Evolutionary conservation across 1,140 invertebrate species (phyloP).

Genomic region (Solenopsis invicta): DNA sequence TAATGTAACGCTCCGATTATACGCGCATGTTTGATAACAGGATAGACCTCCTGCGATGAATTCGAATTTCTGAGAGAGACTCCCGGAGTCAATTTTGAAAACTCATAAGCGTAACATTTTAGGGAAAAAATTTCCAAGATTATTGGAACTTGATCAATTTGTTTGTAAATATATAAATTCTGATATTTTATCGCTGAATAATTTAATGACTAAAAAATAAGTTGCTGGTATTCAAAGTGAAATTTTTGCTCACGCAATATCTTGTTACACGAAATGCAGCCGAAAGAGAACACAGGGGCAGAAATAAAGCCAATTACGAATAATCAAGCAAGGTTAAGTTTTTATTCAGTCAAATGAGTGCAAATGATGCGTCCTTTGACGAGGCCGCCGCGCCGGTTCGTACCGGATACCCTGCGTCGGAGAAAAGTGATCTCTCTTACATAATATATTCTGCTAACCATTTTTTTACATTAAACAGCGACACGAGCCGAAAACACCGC

Average conservation of each 20-base stretch:
- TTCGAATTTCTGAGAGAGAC: background rate
- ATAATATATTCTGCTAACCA: slow-evolving; percentile 46
- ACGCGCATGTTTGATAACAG: background rate
- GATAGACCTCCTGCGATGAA: background rate
- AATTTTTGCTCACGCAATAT: background rate
- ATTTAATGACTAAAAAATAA: background rate
- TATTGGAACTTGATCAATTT: background rate
- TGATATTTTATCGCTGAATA: background rate
- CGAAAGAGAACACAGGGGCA: background rate
- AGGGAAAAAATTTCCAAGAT: background rate
- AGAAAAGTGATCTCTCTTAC: background rate
- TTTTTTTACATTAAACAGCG: slow-evolving; percentile 57
- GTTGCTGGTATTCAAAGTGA: background rate
- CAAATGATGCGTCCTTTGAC: slow-evolving; percentile 19
- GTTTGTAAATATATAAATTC: background rate
- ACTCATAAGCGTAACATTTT: background rate
- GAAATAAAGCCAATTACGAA: background rate
- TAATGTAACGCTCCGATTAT: slow-evolving; percentile 40
- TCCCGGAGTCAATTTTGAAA: background rate
- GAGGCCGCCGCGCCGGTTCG: slow-evolving; percentile 19
- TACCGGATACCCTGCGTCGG: background rate
- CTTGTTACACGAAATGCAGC: slow-evolving; percentile 36
- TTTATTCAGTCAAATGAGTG: background rate
- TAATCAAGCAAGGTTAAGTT: background rate
- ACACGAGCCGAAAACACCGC: slow-evolving; percentile 52